phyloP scores from a whole-genome alignment of 2,888 invertebrate species.

The Eumacrocentrus americanus region DNA sequence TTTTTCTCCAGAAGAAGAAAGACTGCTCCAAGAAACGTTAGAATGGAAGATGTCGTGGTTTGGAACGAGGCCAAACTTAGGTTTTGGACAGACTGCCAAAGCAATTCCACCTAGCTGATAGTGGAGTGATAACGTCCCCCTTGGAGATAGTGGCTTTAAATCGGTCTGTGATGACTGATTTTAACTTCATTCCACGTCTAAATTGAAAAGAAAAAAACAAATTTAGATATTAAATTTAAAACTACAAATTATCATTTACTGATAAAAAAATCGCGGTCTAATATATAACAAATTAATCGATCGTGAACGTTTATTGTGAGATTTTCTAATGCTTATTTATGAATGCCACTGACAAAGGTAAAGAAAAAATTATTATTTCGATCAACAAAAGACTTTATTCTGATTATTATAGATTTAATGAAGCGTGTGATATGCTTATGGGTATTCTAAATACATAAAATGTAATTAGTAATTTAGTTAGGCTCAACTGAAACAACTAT shows the following conservation, averaged over 20 bases:
- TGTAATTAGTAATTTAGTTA: neutral
- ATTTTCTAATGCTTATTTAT: conserved; percentile 4
- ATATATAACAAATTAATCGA: no score
- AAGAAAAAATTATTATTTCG: neutral
- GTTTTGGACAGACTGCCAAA: conserved; percentile 65
- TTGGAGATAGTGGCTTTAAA: no score
- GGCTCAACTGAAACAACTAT: neutral
- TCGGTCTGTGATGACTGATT: no score
- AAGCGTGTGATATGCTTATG: conserved; percentile 20
- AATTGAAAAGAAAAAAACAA: no score
- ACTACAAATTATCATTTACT: no score
- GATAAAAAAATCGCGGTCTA: no score
- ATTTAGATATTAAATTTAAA: no score
- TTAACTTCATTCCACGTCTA: no score
- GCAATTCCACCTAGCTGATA: conserved; percentile 69
- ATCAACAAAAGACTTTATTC: conserved; percentile 7
- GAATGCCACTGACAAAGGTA: neutral
- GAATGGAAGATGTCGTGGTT: conserved; percentile 80
- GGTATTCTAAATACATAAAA: conserved; percentile 4
- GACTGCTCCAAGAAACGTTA: conserved; percentile 78
- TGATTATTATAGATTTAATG: neutral
- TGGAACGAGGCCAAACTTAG: conserved; percentile 67
- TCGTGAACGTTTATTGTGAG: neutral
- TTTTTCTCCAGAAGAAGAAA: conserved; percentile 86
- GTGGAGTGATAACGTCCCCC: no score